A percentile compares a stretch with the other conserved stretches of the same genome.
Evolutionary conservation across 2,888 invertebrate genomes (phyloP).

Genomic region (Fissipunctia ypsillon): DNA sequence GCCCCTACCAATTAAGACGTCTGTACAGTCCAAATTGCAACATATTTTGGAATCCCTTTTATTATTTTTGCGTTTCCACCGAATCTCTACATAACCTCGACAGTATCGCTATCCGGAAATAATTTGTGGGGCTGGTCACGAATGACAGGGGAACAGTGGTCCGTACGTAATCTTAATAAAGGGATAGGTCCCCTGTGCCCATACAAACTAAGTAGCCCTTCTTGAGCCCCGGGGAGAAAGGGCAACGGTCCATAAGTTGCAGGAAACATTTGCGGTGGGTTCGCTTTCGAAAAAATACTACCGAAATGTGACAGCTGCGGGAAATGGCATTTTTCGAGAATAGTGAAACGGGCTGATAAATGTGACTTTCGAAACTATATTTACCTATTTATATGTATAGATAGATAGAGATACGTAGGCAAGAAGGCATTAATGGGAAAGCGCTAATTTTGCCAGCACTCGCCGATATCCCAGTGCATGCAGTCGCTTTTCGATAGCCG

Average conservation of each 20-base stretch:
- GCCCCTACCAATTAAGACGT: neutral
- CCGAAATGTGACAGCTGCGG: conserved; percentile 57
- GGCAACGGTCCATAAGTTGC: conserved; percentile 54
- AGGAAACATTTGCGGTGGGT: conserved; percentile 50
- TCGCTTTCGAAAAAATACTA: conserved; percentile 51
- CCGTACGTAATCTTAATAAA: conserved; percentile 66
- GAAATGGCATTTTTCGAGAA: conserved; percentile 48
- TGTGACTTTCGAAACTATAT: conserved; percentile 7
- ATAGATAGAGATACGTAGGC: too few relatives aligned
- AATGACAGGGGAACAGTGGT: conserved; percentile 47
- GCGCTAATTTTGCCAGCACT: too few relatives aligned
- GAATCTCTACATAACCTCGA: conserved; percentile 17
- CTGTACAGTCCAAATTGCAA: conserved; percentile 10
- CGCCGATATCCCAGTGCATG: too few relatives aligned
- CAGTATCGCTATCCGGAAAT: conserved; percentile 41
- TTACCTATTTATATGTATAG: neutral
- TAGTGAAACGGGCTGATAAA: conserved; percentile 23
- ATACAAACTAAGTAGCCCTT: conserved; percentile 61
- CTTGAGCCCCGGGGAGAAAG: conserved; percentile 34
- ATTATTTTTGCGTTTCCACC: neutral
- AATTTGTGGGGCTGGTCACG: conserved; percentile 51
- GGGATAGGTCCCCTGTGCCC: conserved; percentile 64
- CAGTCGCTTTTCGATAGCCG: too few relatives aligned
- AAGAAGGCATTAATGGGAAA: too few relatives aligned
- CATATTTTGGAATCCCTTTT: neutral